These are phyloP conservation scores for Fissipunctia ypsillon DNA, from an alignment of 2,888 invertebrate species.

Conservation along the genomic window DNA sequence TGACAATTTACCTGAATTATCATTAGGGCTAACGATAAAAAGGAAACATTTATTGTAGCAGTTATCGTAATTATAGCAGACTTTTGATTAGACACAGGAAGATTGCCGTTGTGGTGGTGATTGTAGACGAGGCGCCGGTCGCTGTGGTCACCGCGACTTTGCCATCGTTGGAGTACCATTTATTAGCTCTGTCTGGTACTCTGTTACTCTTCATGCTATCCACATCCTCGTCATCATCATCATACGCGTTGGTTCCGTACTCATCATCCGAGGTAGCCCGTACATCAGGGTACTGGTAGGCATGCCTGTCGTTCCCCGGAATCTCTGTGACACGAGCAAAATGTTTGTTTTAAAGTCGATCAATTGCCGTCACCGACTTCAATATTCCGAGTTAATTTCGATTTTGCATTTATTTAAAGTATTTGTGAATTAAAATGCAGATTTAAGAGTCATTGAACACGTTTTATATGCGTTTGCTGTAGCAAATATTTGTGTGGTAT, in stretches of 20 bases:
- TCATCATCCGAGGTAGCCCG: conserved; percentile 84
- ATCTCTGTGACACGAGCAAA: conserved; percentile 80
- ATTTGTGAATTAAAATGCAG: conserved; percentile 58
- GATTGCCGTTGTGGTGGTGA: conserved; percentile 70
- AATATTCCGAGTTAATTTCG: conserved; percentile 48
- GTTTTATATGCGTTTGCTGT: conserved; percentile 50
- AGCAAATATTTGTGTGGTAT: conserved; percentile 34
- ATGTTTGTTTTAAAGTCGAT: conserved; percentile 43
- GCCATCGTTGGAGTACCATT: conserved; percentile 88
- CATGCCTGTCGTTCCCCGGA: conserved; percentile 87
- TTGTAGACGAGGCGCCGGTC: conserved; percentile 69
- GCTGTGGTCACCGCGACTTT: conserved; percentile 77
- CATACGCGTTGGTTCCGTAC: conserved; percentile 84
- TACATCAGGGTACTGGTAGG: conserved; percentile 85
- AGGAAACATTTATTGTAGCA: conserved; percentile 48
- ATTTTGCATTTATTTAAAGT: conserved; percentile 59
- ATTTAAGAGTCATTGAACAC: conserved; percentile 52
- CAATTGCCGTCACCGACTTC: conserved; percentile 32
- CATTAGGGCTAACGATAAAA: conserved; percentile 55
- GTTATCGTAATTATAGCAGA: conserved; percentile 67
- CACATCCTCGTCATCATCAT: conserved; percentile 79
- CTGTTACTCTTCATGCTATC: conserved; percentile 84
- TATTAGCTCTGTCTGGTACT: conserved; percentile 88
- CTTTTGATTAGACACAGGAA: conserved; percentile 71
- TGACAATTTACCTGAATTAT: conserved; percentile 65